Conservation (phyloP, 2,113 vertebrate genomes). For the Malurus cyaneus region DNA sequence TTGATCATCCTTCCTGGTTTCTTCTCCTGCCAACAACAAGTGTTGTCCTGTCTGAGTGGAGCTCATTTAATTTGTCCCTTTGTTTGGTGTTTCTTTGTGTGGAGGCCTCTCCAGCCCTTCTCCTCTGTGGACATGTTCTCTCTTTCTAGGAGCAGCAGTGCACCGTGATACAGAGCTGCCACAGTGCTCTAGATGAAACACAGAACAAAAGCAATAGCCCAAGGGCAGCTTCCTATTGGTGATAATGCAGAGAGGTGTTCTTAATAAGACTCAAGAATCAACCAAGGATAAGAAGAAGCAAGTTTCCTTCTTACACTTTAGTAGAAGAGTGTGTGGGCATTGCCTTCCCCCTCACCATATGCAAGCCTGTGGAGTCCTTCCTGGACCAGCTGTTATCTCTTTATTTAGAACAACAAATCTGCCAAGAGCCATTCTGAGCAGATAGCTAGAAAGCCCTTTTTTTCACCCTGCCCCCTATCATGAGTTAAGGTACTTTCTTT, state of each 20-base stretch:
- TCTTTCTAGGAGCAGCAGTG: not conserved
- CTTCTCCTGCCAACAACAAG: not conserved
- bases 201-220: not conserved
- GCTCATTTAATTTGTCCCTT: not conserved
- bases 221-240: not conserved
- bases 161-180: not conserved
- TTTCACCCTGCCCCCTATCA: not conserved
- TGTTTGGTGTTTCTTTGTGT: not conserved
- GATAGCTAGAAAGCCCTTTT: not conserved
- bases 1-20: not conserved
- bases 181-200: not conserved
- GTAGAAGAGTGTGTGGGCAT: constrained; percentile 13
- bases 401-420: constrained; percentile 31
- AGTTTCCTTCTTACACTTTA: not conserved
- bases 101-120: not conserved
- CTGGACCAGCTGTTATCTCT: constrained; percentile 21
- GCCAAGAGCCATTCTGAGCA: not conserved
- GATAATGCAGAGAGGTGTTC: not conserved
- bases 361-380: constrained; percentile 22
- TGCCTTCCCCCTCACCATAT: constrained; percentile 52
- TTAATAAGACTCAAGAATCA: not conserved
- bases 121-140: not conserved
- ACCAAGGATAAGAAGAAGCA: not conserved
- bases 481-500: not conserved
- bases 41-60: not conserved